Conservation (phyloP, 2,888 invertebrate species). For the Liopterus haemorrhoidalis region DNA sequence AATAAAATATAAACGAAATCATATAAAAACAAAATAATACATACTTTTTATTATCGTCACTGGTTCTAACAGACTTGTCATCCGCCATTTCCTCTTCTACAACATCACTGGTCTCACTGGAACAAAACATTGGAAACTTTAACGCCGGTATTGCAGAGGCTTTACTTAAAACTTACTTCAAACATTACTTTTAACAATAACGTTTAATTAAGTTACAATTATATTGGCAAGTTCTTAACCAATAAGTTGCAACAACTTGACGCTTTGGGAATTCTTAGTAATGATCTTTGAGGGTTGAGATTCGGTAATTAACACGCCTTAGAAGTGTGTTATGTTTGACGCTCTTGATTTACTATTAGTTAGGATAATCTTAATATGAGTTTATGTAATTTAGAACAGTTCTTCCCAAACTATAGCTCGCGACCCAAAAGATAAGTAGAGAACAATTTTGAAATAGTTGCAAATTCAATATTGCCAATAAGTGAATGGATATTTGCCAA, state of each 20-base stretch:
- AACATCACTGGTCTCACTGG: constrained; percentile 53
- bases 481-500: too few relatives aligned
- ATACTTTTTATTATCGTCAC: constrained; percentile 64
- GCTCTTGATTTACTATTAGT: too few relatives aligned
- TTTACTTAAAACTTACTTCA: constrained; percentile 14
- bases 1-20: not conserved
- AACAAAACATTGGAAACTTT: constrained; percentile 33
- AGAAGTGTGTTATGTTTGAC: too few relatives aligned
- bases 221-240: constrained; percentile 3
- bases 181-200: constrained; percentile 12
- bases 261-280: constrained; percentile 21
- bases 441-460: too few relatives aligned
- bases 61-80: constrained; percentile 63
- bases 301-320: too few relatives aligned
- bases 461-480: too few relatives aligned
- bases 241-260: not conserved
- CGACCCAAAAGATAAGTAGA: too few relatives aligned
- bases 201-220: constrained; percentile 12
- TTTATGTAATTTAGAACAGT: too few relatives aligned
- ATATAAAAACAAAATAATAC: constrained; percentile 33
- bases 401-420: too few relatives aligned
- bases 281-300: constrained; percentile 17
- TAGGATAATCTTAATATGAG: too few relatives aligned
- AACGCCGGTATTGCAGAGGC: constrained; percentile 15
- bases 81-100: constrained; percentile 65